Conservation (phyloP, 2,113 vertebrate genomes). For the Azemiops feae region DNA sequence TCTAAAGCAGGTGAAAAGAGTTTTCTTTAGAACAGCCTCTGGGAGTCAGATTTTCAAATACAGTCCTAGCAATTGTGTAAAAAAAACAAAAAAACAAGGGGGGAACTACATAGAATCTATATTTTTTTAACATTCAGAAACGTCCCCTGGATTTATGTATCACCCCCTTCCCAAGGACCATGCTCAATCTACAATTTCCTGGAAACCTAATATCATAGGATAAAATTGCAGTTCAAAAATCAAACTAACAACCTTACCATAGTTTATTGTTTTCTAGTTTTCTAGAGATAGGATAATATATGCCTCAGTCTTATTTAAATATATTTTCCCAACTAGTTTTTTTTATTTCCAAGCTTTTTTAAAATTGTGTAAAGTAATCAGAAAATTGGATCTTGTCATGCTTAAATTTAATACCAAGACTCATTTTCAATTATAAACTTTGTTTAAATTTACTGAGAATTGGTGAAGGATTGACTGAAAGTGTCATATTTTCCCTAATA, state of each 20-base stretch:
- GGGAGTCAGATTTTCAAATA: neutral
- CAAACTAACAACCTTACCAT: neutral
- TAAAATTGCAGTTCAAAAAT: constrained; percentile 10
- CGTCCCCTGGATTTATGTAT: constrained; percentile 21
- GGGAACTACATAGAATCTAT: no score
- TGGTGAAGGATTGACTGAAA: neutral
- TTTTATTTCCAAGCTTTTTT: neutral
- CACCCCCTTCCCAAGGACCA: constrained; percentile 15
- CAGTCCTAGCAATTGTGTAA: neutral
- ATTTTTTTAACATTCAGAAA: constrained; percentile 17
- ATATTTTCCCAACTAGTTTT: neutral
- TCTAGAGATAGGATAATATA: neutral
- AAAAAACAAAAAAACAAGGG: no score
- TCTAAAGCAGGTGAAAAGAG: neutral
- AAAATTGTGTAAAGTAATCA: neutral
- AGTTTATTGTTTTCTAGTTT: neutral
- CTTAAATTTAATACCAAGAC: neutral
- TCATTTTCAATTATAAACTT: neutral
- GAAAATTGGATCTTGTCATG: neutral
- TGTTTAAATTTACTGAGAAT: neutral
- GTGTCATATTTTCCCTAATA: neutral
- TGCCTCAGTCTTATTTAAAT: accelerated
- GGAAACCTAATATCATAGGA: constrained; percentile 16
- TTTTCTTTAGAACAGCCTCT: no score
- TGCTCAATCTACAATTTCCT: constrained; percentile 28